These are phyloP conservation scores for Apus apus DNA, from an alignment of 2,113 vertebrate species.

Conservation along the genomic window DNA sequence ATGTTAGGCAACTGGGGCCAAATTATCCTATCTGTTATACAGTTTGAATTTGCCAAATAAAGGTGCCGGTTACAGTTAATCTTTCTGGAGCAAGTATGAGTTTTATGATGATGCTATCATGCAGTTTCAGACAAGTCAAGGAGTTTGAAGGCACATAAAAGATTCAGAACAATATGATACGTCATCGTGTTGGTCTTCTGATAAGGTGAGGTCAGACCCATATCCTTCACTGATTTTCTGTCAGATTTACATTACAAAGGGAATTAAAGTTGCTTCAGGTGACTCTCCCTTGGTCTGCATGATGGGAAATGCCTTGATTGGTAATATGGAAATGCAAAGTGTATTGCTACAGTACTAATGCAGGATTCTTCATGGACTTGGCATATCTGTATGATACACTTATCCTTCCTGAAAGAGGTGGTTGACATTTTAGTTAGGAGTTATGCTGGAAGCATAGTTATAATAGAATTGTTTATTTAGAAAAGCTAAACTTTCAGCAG, in stretches of 20 bases:
- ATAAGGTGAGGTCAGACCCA: not conserved
- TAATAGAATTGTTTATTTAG: not conserved
- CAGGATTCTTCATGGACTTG: not conserved
- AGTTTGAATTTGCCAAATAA: conserved; percentile 63
- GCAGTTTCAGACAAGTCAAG: not conserved
- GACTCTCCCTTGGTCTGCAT: not conserved
- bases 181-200: not conserved
- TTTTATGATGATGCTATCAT: not conserved
- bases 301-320: not conserved
- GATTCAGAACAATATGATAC: not conserved
- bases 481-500: not conserved
- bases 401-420: not conserved
- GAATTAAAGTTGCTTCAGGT: not conserved
- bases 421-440: not conserved
- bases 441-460: not conserved
- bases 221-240: not conserved
- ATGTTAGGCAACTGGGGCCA: conserved; percentile 48
- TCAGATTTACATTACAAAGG: not conserved
- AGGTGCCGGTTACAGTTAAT: conserved; percentile 46
- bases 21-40: conserved; percentile 53
- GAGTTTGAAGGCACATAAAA: not conserved
- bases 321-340: not conserved
- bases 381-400: not conserved
- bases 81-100: not conserved
- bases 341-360: not conserved